phyloP scores from a whole-genome alignment of 2,888 invertebrate genomes.

The Mimumesa dahlbomi region DNA sequence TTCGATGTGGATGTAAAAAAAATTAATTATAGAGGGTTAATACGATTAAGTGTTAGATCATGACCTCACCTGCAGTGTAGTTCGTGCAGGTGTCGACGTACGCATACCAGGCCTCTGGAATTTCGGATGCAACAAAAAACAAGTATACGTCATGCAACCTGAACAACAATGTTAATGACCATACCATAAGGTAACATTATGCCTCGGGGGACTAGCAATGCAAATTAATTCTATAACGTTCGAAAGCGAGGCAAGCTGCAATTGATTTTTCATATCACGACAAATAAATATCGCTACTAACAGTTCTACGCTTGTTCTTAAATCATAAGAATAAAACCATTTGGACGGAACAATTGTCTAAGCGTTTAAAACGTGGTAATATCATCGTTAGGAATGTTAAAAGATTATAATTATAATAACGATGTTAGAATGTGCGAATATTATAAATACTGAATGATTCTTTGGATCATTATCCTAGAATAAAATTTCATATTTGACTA shows the following conservation, averaged over 20 bases:
- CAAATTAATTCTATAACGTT: neutral
- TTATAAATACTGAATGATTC: conserved; percentile 19
- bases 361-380: no score
- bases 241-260: neutral
- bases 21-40: no score
- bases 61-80: conserved; percentile 77
- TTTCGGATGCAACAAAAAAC: conserved; percentile 70
- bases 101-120: conserved; percentile 76
- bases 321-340: no score
- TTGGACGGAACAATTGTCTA: no score
- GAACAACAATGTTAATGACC: conserved; percentile 23
- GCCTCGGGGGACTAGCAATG: neutral
- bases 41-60: conserved; percentile 48
- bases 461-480: conserved; percentile 14
- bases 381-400: no score
- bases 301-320: no score
- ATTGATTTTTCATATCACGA: neutral
- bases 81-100: conserved; percentile 74
- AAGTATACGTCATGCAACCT: conserved; percentile 61
- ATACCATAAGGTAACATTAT: neutral
- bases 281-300: neutral
- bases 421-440: neutral
- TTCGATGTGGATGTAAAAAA: no score
- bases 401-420: no score
- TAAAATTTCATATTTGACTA: conserved; percentile 4